These are phyloP conservation scores for Drosophila malerkotliana DNA, from an alignment of 1,140 invertebrate genomes.

Conservation along the genomic window DNA sequence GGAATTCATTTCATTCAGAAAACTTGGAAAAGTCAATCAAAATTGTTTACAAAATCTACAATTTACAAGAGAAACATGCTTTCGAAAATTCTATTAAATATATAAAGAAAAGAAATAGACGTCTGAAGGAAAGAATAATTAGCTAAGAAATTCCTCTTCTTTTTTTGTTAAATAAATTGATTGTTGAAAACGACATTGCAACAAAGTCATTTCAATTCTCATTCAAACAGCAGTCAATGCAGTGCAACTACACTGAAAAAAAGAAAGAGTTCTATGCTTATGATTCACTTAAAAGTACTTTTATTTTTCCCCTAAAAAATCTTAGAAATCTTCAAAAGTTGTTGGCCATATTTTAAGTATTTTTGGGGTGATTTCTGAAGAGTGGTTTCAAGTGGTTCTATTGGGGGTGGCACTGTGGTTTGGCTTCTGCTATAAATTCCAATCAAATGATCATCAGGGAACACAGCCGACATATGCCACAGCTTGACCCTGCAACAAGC, in stretches of 20 bases:
- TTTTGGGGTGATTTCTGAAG: not conserved
- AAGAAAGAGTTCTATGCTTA: not conserved
- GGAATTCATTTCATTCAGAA: constrained; percentile 26
- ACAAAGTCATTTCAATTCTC: constrained; percentile 79
- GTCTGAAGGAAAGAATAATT: not conserved
- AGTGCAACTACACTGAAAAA: constrained; percentile 8
- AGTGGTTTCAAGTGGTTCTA: not conserved
- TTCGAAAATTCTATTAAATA: too few species aligned
- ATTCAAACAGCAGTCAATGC: constrained; percentile 59
- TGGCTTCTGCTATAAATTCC: constrained; percentile 66
- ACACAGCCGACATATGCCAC: constrained; percentile 40
- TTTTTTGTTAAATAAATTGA: not conserved
- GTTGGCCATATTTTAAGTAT: too few species aligned
- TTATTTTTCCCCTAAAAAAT: not conserved
- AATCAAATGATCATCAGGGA: constrained; percentile 57
- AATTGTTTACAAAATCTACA: too few species aligned
- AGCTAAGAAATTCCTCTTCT: not conserved
- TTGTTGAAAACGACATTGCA: constrained; percentile 64
- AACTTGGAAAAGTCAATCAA: not conserved
- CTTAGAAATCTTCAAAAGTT: too few species aligned
- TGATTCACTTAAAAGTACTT: not conserved
- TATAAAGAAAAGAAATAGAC: too few species aligned
- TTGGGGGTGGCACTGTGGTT: not conserved
- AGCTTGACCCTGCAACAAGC: constrained; percentile 42
- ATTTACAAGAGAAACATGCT: too few species aligned